phyloP scores from a whole-genome alignment of 2,113 vertebrate genomes.

The Grus americana region DNA sequence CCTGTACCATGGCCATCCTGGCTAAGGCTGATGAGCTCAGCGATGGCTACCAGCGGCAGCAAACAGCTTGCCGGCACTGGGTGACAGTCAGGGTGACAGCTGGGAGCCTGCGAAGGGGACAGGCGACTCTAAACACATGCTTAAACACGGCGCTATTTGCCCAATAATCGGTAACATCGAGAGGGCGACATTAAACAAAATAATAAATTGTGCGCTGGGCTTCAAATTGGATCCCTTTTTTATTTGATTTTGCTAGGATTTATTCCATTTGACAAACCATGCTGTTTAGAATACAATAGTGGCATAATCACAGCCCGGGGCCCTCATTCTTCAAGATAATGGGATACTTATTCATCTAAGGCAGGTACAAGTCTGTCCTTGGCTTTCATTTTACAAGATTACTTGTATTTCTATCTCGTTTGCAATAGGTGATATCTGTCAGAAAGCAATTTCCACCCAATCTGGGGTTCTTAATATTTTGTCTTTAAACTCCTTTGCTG shows the following conservation, averaged over 20 bases:
- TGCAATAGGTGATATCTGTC: conserved; percentile 68
- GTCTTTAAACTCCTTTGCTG: conserved; percentile 33
- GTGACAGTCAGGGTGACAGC: background rate
- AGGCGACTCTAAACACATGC: conserved; percentile 63
- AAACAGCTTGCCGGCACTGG: background rate
- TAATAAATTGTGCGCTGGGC: conserved; percentile 65
- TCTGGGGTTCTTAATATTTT: conserved; percentile 54
- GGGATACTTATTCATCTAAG: conserved; percentile 90
- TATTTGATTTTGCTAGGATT: conserved; percentile 75
- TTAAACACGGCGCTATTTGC: conserved; percentile 44
- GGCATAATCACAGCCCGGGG: conserved; percentile 90
- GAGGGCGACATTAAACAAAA: conserved; percentile 57
- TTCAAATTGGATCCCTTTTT: conserved; percentile 50
- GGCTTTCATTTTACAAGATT: conserved; percentile 84
- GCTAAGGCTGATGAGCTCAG: background rate
- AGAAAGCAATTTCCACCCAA: conserved; percentile 68
- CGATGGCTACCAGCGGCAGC: background rate
- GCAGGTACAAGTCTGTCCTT: conserved; percentile 83
- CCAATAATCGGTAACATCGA: conserved; percentile 58
- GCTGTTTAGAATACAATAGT: conserved; percentile 93
- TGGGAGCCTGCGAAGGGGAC: background rate
- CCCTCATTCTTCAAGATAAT: conserved; percentile 92
- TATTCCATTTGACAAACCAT: conserved; percentile 90
- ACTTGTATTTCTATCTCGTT: conserved; percentile 74
- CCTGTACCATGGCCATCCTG: fast-evolving